These are phyloP conservation scores for Sarcophaga peregrina DNA, from an alignment of 1,140 invertebrate species.

Conservation along the genomic window DNA sequence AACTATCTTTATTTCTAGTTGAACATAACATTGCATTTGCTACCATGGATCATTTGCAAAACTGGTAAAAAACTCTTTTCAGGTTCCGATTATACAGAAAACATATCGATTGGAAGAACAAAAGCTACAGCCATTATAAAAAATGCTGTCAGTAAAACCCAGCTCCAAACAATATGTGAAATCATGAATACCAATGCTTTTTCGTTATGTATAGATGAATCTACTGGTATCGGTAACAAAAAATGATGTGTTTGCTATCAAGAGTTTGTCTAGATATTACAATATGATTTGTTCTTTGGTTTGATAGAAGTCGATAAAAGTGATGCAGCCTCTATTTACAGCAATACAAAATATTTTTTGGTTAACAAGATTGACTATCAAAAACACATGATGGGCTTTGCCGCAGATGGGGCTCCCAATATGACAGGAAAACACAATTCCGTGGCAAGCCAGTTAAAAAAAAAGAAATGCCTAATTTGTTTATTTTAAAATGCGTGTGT, in stretches of 20 bases:
- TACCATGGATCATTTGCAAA: neutral
- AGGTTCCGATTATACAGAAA: neutral
- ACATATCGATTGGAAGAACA: slow-evolving; percentile 10
- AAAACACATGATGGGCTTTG: neutral
- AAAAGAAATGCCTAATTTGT: slow-evolving; percentile 29
- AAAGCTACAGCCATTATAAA: neutral
- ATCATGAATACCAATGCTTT: neutral
- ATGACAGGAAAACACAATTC: slow-evolving; percentile 19
- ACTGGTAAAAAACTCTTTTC: neutral
- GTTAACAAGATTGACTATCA: neutral
- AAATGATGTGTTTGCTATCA: neutral
- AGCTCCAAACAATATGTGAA: neutral
- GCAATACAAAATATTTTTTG: neutral
- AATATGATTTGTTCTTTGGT: slow-evolving; percentile 18
- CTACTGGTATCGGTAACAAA: neutral
- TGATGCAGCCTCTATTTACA: neutral
- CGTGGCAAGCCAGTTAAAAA: neutral
- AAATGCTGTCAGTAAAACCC: neutral
- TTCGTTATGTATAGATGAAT: too few relatives aligned
- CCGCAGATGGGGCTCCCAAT: neutral
- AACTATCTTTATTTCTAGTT: too few relatives aligned
- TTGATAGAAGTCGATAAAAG: neutral
- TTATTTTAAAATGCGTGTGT: slow-evolving; percentile 10
- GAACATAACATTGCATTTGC: slow-evolving; percentile 10
- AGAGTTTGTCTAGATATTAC: neutral